phyloP scores from a whole-genome alignment of 1,140 invertebrate species.

The Procambarus clarkii region DNA sequence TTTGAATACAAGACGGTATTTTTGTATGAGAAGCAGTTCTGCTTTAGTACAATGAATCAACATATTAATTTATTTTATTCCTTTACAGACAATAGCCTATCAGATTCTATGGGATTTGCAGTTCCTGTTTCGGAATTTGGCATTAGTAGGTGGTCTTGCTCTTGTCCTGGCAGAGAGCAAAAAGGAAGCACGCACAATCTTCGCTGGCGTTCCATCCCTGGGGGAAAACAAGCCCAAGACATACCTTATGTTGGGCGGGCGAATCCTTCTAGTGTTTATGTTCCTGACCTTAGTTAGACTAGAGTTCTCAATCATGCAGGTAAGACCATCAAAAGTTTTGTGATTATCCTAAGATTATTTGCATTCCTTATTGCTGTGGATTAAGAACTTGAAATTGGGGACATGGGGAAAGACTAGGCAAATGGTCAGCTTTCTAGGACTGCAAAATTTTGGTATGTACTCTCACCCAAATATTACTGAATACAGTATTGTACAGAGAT shows the following conservation, averaged over 20 bases:
- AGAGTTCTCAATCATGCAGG: constrained; percentile 92
- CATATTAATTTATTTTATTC: constrained; percentile 63
- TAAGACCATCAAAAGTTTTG: constrained; percentile 74
- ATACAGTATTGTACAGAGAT: too few relatives aligned
- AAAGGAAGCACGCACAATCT: constrained; percentile 93
- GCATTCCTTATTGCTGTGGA: too few relatives aligned
- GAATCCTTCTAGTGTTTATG: constrained; percentile 98
- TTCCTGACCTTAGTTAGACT: constrained; percentile 97
- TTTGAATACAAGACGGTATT: too few relatives aligned
- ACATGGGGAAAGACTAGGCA: too few relatives aligned
- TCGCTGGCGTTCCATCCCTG: constrained; percentile 97
- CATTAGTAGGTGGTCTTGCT: constrained; percentile 95
- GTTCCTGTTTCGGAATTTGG: constrained; percentile 96
- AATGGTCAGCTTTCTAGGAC: too few relatives aligned
- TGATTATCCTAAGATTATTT: not conserved
- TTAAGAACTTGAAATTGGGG: too few relatives aligned
- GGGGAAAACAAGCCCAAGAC: constrained; percentile 99
- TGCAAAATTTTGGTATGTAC: too few relatives aligned
- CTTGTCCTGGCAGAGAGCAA: constrained; percentile 95
- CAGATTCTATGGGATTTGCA: constrained; percentile 99
- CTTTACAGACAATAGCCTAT: constrained; percentile 93
- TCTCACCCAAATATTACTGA: too few relatives aligned
- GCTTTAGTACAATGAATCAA: too few relatives aligned
- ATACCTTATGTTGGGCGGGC: constrained; percentile 95
- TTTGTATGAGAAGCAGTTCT: too few relatives aligned